Percentiles rank a stretch among this genome's conserved stretches.
These are phyloP conservation scores for Mactra quadrangularis DNA, from an alignment of 1,140 invertebrate genomes.

Conservation along the genomic window DNA sequence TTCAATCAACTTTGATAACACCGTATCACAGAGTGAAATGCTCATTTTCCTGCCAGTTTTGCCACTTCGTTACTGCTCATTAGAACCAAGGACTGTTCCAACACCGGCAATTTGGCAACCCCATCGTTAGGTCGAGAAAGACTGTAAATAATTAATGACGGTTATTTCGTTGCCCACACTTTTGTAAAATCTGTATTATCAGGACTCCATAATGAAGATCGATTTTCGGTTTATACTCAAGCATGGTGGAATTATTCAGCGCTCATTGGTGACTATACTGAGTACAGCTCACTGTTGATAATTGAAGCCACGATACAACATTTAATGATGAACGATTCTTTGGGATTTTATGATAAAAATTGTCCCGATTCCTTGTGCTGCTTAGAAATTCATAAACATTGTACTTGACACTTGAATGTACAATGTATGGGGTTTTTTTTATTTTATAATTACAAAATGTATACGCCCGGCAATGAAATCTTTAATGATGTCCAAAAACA, in stretches of 20 bases:
- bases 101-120: conserved; percentile 31
- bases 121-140: conserved; percentile 41
- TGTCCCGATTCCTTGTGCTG: no score
- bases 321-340: no score
- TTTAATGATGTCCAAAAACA: no score
- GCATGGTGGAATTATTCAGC: conserved; percentile 23
- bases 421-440: no score
- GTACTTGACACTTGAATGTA: no score
- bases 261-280: no score
- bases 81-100: conserved; percentile 26
- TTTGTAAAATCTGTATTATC: conserved; percentile 60
- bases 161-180: conserved; percentile 59
- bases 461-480: no score
- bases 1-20: conserved; percentile 56
- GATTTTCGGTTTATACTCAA: conserved; percentile 41
- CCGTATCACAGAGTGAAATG: neutral
- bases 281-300: no score
- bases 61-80: conserved; percentile 55
- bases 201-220: conserved; percentile 50
- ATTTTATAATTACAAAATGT: no score
- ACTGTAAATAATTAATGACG: conserved; percentile 62
- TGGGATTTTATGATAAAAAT: no score
- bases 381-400: no score
- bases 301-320: no score
- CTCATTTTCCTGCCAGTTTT: conserved; percentile 39